Base-by-base conservation (phyloP, 2,888 invertebrate genomes). In the Noctua janthe region DNA sequence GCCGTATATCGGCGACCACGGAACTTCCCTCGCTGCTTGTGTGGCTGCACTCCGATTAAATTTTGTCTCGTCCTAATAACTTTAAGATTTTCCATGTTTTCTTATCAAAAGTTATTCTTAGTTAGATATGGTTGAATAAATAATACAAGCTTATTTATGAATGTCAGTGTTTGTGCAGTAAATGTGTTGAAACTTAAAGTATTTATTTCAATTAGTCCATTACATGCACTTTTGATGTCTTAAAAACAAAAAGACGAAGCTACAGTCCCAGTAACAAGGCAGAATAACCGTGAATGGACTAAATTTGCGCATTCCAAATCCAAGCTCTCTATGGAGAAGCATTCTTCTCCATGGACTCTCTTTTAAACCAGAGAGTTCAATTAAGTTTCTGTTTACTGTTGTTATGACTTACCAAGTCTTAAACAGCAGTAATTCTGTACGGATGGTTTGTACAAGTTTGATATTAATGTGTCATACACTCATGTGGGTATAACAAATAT, bases 1-100 rank as follows among this genome's bases (percentile, higher is more conserved):
- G 87, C 29, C 86, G 86, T 88, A 80, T 82, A 87, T 83, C 69
- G 78, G 64, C 56, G 81, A 74, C 86, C 76, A 66, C 74, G 59
- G 71, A 86, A 80, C 77, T 82, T 77, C 56, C 71, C 62, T 79
- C 77, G 77, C 77, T 78, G 81, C 78, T 78, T 82, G 51, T 56
- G 77, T 72, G 43, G n/a, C 51, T 69, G 80, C 47, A 64, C 56
- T 74, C 54, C 29, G 71, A 84, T 82, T 75, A 82, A 74, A 84
- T 86, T 87, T 76, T 49, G 54, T 83, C 74, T 51, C 62, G 62
- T 76, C 64, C 74, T 71, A 74, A 75, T 78, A 81, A 80, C 51
- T 75, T 77, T 39, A 35, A 15, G 29, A 76, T 62, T 39, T 70
- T 67, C 23, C 20, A 70, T 83, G 29, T 71, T 10, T n/a, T 23